These are phyloP conservation scores for Bubo scandiacus DNA, from an alignment of 2,113 vertebrate genomes.

Conservation along the genomic window DNA sequence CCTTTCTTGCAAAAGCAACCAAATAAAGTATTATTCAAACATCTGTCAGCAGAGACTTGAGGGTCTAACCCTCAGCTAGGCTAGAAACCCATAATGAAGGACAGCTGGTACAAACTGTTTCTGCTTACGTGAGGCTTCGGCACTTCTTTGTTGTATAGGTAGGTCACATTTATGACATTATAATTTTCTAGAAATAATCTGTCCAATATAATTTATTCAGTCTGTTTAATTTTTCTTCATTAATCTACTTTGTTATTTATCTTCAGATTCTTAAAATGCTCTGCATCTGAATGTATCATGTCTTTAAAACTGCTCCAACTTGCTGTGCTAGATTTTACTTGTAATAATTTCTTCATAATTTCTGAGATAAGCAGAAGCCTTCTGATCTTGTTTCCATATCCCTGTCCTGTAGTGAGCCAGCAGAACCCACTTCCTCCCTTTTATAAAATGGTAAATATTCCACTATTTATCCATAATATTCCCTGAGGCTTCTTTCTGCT, in stretches of 20 bases:
- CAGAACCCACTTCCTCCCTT: not conserved
- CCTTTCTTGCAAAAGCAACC: not conserved
- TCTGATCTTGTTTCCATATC: not conserved
- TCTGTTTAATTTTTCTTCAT: not conserved
- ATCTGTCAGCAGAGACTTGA: slow-evolving; percentile 36
- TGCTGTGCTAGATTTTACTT: not conserved
- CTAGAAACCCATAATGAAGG: slow-evolving; percentile 10
- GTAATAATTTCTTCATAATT: not conserved
- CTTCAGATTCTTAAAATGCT: not conserved
- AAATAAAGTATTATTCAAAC: slow-evolving; percentile 28
- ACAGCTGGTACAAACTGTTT: slow-evolving; percentile 20
- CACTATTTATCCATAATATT: not conserved
- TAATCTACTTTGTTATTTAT: not conserved
- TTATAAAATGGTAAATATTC: not conserved
- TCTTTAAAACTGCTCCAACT: not conserved
- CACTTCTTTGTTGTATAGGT: not conserved
- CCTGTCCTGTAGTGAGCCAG: not conserved
- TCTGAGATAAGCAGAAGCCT: not conserved
- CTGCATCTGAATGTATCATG: accelerated
- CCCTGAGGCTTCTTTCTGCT: not conserved
- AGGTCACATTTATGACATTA: not conserved
- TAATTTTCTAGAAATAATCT: not conserved
- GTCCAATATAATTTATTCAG: not conserved
- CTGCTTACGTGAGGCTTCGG: not conserved
- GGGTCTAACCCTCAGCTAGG: not conserved